Base-by-base conservation (phyloP, 2,113 vertebrate genomes). In the Sebastes schlegelii region DNA sequence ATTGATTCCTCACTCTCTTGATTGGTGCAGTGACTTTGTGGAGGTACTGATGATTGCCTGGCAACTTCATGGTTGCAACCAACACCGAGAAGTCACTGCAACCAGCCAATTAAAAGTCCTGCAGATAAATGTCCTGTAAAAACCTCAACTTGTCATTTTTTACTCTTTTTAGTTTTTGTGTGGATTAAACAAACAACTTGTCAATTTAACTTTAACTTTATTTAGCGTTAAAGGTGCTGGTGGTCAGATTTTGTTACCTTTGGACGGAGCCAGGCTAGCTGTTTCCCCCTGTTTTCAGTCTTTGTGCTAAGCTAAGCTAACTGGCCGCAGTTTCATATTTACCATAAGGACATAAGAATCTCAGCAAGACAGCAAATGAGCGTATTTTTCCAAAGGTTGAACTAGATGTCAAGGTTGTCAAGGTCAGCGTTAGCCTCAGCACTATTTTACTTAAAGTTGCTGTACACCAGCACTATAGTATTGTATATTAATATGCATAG, bases 251-350 rank as follows among this genome's bases (percentile, higher is more conserved):
- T 4, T 34, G 34, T 34, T 34, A 34, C 34, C 34, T 34, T 34
- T 3, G 34, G 34, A 34, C 4, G 0, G 7, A 17, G 21, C 26
- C 23, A 34, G 12, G 23, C 8, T 51, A 11, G 49, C 19, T 55
- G 43, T 51, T 63, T 63, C 17, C 14, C 34, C 14, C 61, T 43
- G 8, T 64, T 34, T 68, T 1, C 51, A 42, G 19, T 16, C 10
- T 26, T 48, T 61, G 45, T 34, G 71, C 71, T 49, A 74, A 61
- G 71, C 8, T 34, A 74, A 48, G 19, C 11, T 26, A 58, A 57
- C 68, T 13, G 34, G 11, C 68, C 19, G 19, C 34, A 16, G 21
- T 1, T 40, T 63, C 26, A 42, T n/a, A 51, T 74, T 14, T 42
- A n/a, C 19, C 1, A 21, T 2, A 6, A 45, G 55, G 13, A 7